Base-by-base conservation (phyloP, 2,888 invertebrate genomes). In the Brenthis ino region DNA sequence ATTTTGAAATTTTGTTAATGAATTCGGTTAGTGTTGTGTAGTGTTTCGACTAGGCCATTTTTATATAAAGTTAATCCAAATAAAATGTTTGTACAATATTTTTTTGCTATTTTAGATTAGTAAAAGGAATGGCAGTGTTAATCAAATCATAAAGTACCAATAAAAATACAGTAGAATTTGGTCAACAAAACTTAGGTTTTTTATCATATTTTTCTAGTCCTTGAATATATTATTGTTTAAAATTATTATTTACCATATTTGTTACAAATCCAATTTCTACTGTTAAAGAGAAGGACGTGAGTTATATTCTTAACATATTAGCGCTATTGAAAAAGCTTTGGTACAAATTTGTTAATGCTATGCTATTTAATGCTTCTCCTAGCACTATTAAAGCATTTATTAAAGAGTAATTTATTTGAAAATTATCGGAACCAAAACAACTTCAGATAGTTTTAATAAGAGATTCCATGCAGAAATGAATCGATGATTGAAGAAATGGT, bases 401-500 rank as follows among this genome's bases (percentile, higher is more conserved):
- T 85, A 87, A 86, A 85, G 77, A 85, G 83, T 84, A 85, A 81
- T 80, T 84, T 83, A 84, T 78, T 79, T 79, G 64, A 82, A 83
- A 82, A 80, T 82, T 79, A 82, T 72, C 72, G 60, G 63, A 77
- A 77, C 74, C 67, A 75, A 74, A 76, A 74, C 68, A 77, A 75
- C 71, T 76, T 77, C 69, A 51, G 81, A 82, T 83, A 86, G 74
- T 74, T 75, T 83, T 84, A 80, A 85, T 88, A 88, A 88, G 82
- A 89, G 88, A 88, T 90, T 43, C 83, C 92, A 93, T 93, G 92
- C 92, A 93, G 75, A 91, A 91, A 92, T 92, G 91, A 89, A 87
- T 88, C 88, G 81, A 91, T 91, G 90, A 85, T 84, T 85, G 91
- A 92, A 93, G 91, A 92, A 92, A 91, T 92, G 93, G 93, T 93